Evolutionary conservation across 2,113 vertebrate genomes (phyloP).

Genomic region (Tupaia tana): DNA sequence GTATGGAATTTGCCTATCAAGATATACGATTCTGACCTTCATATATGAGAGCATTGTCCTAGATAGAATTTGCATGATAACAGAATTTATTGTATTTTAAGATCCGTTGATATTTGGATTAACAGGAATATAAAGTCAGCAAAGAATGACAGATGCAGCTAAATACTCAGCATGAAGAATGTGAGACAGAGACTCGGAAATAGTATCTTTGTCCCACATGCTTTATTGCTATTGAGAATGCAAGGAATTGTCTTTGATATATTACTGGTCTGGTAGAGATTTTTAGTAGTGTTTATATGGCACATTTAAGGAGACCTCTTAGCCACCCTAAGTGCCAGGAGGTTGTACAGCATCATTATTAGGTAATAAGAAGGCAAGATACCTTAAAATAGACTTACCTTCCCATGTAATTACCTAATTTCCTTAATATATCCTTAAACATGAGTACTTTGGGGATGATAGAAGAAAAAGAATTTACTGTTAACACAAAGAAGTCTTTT

Average conservation of each 20-base stretch:
- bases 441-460: neutral
- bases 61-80: neutral
- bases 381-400: neutral
- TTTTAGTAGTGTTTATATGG: neutral
- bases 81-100: conserved; percentile 28
- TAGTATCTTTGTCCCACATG: neutral
- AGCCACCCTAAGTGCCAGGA: neutral
- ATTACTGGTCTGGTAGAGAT: neutral
- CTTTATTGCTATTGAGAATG: neutral
- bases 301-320: neutral
- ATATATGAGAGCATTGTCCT: neutral
- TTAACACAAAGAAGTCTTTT: conserved; percentile 13
- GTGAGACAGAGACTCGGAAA: neutral
- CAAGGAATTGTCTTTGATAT: neutral
- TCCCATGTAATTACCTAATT: neutral
- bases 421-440: neutral
- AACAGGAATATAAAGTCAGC: neutral
- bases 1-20: neutral
- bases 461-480: neutral
- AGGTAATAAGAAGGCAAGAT: neutral
- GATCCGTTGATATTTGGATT: neutral
- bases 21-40: neutral
- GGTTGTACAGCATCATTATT: neutral
- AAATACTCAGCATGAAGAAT: neutral
- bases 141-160: neutral